Conservation (phyloP, 2,888 invertebrate genomes). For the Mimumesa dahlbomi region DNA sequence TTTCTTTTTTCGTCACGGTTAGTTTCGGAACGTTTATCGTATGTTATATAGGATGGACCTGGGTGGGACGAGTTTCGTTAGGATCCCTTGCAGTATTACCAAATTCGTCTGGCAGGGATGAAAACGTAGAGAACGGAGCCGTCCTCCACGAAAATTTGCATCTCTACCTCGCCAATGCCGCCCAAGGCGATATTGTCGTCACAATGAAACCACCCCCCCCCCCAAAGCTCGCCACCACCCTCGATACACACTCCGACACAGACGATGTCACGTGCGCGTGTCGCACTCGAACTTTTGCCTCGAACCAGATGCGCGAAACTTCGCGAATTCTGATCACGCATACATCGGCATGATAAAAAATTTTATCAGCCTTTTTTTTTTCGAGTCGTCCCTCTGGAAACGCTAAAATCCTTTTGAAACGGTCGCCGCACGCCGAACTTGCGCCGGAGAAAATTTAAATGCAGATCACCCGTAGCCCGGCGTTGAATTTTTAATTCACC, state of each 20-base stretch:
- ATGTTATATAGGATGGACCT: no score
- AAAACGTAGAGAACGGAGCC: slow-evolving; percentile 53
- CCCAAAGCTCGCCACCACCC: slow-evolving; percentile 55
- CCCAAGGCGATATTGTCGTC: slow-evolving; percentile 78
- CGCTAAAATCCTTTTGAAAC: slow-evolving; percentile 42
- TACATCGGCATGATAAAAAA: slow-evolving; percentile 58
- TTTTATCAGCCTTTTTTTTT: slow-evolving; percentile 48
- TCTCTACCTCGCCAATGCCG: slow-evolving; percentile 73
- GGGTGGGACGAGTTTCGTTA: slow-evolving; percentile 28
- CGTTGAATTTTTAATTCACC: slow-evolving; percentile 40
- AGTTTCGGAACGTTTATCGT: no score
- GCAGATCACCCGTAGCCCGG: slow-evolving; percentile 28
- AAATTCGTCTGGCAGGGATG: slow-evolving; percentile 49
- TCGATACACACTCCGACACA: slow-evolving; percentile 58
- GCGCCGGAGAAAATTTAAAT: slow-evolving; percentile 50
- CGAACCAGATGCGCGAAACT: slow-evolving; percentile 66
- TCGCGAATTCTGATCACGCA: slow-evolving; percentile 67
- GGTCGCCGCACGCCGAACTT: slow-evolving; percentile 27
- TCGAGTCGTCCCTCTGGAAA: slow-evolving; percentile 24
- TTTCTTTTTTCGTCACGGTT: no score
- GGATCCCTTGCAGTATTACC: slow-evolving; percentile 24
- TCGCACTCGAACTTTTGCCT: slow-evolving; percentile 67
- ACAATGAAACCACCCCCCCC: slow-evolving; percentile 73
- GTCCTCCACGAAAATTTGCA: slow-evolving; percentile 68
- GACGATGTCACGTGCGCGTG: slow-evolving; percentile 60